Conservation (phyloP, 1,140 invertebrate genomes). For the Drosophila nigromelanica region DNA sequence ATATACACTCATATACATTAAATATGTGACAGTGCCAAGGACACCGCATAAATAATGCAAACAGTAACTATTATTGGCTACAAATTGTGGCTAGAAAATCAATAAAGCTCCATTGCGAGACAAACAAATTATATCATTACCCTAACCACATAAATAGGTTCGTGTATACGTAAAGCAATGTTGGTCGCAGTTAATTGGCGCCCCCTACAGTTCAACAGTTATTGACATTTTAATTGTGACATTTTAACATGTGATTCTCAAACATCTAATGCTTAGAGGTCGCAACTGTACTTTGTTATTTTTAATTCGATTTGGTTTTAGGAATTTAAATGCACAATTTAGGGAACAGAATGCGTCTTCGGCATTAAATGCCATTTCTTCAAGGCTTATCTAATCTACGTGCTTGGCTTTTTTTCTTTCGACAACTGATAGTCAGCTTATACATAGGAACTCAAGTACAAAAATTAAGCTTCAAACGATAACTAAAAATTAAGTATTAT, state of each 20-base stretch:
- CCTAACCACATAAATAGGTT: background rate
- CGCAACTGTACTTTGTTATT: background rate
- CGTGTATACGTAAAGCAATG: too few relatives aligned
- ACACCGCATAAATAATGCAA: constrained; percentile 8
- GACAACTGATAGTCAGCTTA: constrained; percentile 1
- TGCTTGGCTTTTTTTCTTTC: background rate
- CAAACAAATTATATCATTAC: constrained; percentile 10
- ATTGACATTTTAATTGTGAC: background rate
- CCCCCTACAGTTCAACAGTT: background rate
- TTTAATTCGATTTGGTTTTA: too few relatives aligned
- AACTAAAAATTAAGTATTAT: too few relatives aligned
- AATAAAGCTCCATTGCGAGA: background rate
- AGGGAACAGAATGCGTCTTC: constrained; percentile 10
- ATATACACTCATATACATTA: too few relatives aligned
- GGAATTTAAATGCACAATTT: background rate
- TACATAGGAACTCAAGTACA: background rate
- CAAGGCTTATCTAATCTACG: constrained; percentile 6
- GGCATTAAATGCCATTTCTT: constrained; percentile 31
- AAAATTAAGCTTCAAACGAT: background rate
- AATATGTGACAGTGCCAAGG: background rate
- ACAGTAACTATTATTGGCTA: background rate
- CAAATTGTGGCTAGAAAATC: constrained; percentile 5
- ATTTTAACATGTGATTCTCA: constrained; percentile 2
- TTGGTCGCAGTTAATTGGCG: too few relatives aligned
- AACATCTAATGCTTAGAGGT: background rate